These are phyloP conservation scores for Betta splendens DNA, from an alignment of 2,797 vertebrate genomes.

Conservation along the genomic window DNA sequence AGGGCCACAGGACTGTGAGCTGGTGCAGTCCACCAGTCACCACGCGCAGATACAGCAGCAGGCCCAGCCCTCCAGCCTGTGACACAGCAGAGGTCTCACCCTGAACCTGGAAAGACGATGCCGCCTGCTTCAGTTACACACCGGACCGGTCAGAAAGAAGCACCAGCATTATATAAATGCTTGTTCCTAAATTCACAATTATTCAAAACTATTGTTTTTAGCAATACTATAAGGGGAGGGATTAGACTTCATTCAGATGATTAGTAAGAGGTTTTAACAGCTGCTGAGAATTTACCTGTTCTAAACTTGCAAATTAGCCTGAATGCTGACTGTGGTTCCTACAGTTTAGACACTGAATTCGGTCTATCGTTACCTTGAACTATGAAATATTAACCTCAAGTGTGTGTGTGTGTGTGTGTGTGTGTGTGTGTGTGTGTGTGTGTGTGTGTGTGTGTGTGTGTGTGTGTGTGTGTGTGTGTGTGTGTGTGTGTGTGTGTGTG, in stretches of 20 bases:
- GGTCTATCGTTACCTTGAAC: conserved; percentile 18
- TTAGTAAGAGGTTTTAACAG: conserved; percentile 12
- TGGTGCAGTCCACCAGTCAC: conserved; percentile 48
- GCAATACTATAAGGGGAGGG: conserved; percentile 1
- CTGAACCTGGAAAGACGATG: conserved; percentile 21
- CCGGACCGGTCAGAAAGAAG: conserved; percentile 14
- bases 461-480: too few species aligned
- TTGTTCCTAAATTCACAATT: conserved; percentile 29
- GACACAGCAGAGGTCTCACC: conserved; percentile 37
- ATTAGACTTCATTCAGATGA: conserved; percentile 7
- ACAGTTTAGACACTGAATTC: conserved; percentile 13
- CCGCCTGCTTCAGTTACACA: conserved; percentile 13
- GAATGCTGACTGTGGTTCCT: conserved; percentile 20
- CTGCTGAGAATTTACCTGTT: conserved; percentile 15
- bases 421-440: conserved; percentile 11
- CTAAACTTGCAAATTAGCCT: conserved; percentile 2
- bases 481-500: too few species aligned
- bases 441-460: conserved; percentile 20
- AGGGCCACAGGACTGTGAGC: conserved; percentile 81
- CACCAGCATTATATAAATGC: conserved; percentile 10
- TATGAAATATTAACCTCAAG: conserved; percentile 36
- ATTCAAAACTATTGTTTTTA: conserved; percentile 40
- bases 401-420: conserved; percentile 16
- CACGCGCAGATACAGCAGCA: conserved; percentile 73
- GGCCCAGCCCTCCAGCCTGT: conserved; percentile 85